Evolutionary conservation across 2,113 vertebrate genomes (phyloP).

Genomic region (Aplodontia rufa): DNA sequence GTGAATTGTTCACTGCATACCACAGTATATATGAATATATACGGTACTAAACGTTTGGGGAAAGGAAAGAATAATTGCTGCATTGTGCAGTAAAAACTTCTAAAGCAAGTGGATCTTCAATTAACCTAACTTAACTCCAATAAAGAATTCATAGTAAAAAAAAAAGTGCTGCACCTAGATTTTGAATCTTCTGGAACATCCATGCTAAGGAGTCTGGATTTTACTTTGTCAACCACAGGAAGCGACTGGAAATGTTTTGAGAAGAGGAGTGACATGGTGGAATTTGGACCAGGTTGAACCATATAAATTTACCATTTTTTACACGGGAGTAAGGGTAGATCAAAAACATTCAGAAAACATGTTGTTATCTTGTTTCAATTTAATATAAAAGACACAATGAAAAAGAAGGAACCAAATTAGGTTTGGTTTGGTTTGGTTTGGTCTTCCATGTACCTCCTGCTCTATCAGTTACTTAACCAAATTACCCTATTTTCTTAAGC

Average conservation of each 20-base stretch:
- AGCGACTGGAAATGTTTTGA: neutral
- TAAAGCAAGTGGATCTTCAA: neutral
- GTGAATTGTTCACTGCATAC: neutral
- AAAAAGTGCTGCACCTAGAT: neutral
- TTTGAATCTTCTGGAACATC: neutral
- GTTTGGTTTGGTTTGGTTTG: neutral
- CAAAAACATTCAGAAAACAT: neutral
- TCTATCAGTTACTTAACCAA: neutral
- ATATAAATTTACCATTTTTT: neutral
- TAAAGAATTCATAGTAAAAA: neutral
- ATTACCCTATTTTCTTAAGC: neutral
- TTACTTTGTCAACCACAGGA: neutral
- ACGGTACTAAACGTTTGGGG: accelerated
- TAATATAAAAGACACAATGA: neutral
- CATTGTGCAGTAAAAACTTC: neutral
- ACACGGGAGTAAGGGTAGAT: neutral
- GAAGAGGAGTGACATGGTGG: neutral
- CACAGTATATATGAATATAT: accelerated
- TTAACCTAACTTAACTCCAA: no score
- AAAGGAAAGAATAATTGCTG: neutral
- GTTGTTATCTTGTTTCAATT: neutral
- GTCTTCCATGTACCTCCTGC: neutral
- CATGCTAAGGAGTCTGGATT: neutral
- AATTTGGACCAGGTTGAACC: neutral
- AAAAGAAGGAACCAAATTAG: neutral